These are phyloP conservation scores for Ptychoptera contaminata DNA, from an alignment of 2,888 invertebrate species.

Conservation along the genomic window DNA sequence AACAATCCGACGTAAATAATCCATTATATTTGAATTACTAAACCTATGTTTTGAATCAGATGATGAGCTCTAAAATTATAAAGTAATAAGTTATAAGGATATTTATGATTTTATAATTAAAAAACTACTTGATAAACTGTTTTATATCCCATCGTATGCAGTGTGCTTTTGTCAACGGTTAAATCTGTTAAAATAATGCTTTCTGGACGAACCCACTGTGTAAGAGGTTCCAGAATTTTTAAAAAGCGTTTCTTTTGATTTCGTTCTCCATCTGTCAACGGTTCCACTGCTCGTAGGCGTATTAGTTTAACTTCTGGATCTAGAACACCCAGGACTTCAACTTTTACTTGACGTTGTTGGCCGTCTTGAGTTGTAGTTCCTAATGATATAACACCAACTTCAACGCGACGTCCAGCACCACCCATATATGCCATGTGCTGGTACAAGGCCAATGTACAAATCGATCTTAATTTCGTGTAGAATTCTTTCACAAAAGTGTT, in stretches of 20 bases:
- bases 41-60: slow-evolving; percentile 40
- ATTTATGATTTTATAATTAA: slow-evolving; percentile 6
- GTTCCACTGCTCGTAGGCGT: slow-evolving; percentile 68
- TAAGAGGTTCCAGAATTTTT: slow-evolving; percentile 65
- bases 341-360: slow-evolving; percentile 63
- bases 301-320: slow-evolving; percentile 59
- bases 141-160: slow-evolving; percentile 63
- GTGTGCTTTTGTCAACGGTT: slow-evolving; percentile 66
- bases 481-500: slow-evolving; percentile 49
- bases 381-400: slow-evolving; percentile 72
- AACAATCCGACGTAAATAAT: slow-evolving; percentile 68
- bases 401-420: slow-evolving; percentile 51
- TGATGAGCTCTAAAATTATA: slow-evolving; percentile 19
- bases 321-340: slow-evolving; percentile 71
- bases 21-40: slow-evolving; percentile 67
- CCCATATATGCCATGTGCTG: slow-evolving; percentile 60
- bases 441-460: slow-evolving; percentile 67
- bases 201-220: slow-evolving; percentile 62
- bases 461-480: slow-evolving; percentile 56
- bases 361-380: slow-evolving; percentile 73
- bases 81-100: slow-evolving; percentile 21
- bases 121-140: slow-evolving; percentile 47
- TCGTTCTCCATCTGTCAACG: slow-evolving; percentile 58
- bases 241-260: slow-evolving; percentile 68
- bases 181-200: slow-evolving; percentile 67